Conservation (phyloP, 2,113 vertebrate genomes). For the Ageneiosus marmoratus region DNA sequence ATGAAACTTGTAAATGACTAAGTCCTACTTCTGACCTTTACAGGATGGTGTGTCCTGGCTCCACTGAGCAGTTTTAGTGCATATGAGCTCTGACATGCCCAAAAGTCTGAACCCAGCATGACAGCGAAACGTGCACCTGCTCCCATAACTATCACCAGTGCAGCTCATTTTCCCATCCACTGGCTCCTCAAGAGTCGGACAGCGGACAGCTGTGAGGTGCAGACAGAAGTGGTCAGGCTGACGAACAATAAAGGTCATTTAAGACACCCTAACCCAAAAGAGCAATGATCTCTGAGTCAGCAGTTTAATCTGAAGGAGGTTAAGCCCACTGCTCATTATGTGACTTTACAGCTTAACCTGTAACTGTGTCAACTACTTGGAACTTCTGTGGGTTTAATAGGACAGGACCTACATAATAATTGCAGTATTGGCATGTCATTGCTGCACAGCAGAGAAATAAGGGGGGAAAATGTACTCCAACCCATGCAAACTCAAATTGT, state of each 20-base stretch:
- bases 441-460: constrained; percentile 49
- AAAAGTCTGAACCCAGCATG: constrained; percentile 63
- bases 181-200: constrained; percentile 48
- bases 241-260: neutral
- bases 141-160: constrained; percentile 69
- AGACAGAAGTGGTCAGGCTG: neutral
- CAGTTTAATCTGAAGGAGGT: neutral
- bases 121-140: constrained; percentile 77
- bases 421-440: constrained; percentile 62
- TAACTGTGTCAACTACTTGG: neutral
- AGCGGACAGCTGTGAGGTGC: constrained; percentile 62
- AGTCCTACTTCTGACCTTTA: constrained; percentile 67
- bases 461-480: too few species aligned
- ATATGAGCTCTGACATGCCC: constrained; percentile 64
- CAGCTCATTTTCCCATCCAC: constrained; percentile 68
- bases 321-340: neutral
- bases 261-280: neutral
- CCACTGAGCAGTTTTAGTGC: constrained; percentile 72
- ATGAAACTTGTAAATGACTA: neutral
- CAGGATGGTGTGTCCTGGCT: constrained; percentile 69
- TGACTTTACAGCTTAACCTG: neutral
- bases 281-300: too few species aligned
- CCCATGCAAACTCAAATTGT: too few species aligned
- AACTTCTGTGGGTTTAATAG: neutral
- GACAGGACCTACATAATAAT: neutral